These are phyloP conservation scores for Lasioglossum marginatum DNA, from an alignment of 2,888 invertebrate genomes.

Conservation along the genomic window DNA sequence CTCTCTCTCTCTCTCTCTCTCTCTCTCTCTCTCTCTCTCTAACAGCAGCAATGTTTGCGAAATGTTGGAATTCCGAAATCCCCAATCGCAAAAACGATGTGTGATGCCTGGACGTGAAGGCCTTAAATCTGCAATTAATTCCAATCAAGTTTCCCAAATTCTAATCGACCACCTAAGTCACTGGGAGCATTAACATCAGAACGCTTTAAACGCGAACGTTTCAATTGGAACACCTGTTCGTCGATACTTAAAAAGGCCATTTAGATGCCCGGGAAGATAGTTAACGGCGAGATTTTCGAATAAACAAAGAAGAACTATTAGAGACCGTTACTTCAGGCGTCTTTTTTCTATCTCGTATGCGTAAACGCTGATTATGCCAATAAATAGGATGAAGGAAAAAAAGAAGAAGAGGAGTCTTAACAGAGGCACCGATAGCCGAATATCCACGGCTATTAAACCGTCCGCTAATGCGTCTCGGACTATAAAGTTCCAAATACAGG, in stretches of 20 bases:
- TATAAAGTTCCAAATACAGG: conserved; percentile 57
- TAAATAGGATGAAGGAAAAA: conserved; percentile 30
- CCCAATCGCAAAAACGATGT: background rate
- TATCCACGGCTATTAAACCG: conserved; percentile 46
- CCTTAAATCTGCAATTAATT: background rate
- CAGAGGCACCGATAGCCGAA: conserved; percentile 44
- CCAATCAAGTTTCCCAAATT: background rate
- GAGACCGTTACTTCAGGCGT: conserved; percentile 31
- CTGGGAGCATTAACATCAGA: background rate
- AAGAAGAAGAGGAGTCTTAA: background rate
- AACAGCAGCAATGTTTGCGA: background rate
- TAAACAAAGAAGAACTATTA: conserved; percentile 33
- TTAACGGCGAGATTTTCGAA: background rate
- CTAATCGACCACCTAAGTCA: background rate
- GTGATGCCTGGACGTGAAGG: background rate
- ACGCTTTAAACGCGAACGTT: background rate
- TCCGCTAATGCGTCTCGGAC: conserved; percentile 42
- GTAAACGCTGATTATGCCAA: conserved; percentile 36
- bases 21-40: too few species aligned
- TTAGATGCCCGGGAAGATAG: background rate
- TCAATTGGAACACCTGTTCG: background rate
- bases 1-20: too few species aligned
- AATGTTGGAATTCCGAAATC: background rate
- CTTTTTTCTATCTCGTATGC: background rate
- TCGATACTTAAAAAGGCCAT: background rate